These are phyloP conservation scores for Ovis canadensis DNA, from an alignment of 2,113 vertebrate species.

Conservation along the genomic window DNA sequence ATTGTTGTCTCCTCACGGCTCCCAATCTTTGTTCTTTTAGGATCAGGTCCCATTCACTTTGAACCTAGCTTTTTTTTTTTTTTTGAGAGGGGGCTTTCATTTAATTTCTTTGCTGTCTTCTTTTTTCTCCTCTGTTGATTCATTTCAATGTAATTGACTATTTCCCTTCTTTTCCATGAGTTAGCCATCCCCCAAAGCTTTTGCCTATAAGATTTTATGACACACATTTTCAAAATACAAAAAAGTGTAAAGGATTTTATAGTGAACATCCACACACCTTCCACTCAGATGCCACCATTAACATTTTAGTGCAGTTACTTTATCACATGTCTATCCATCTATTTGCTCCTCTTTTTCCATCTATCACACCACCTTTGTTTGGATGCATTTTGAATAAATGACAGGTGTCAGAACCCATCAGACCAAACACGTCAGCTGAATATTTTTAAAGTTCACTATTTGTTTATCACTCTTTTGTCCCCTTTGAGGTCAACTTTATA, in stretches of 20 bases:
- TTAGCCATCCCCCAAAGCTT: background rate
- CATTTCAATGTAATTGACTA: background rate
- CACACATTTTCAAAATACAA: background rate
- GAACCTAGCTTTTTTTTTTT: background rate
- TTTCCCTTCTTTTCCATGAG: background rate
- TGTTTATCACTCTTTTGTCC: background rate
- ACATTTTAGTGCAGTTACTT: background rate
- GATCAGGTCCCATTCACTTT: background rate
- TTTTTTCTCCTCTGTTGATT: background rate
- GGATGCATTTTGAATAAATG: background rate
- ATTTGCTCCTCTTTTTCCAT: background rate
- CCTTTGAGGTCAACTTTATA: background rate
- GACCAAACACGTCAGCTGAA: background rate
- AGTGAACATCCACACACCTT: background rate
- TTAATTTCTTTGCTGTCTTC: background rate
- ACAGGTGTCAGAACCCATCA: background rate
- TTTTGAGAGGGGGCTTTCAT: background rate
- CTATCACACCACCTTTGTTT: background rate
- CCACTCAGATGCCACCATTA: background rate
- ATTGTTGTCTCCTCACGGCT: background rate
- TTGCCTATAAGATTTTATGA: background rate
- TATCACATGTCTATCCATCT: background rate
- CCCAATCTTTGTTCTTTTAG: background rate
- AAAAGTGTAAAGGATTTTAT: background rate
- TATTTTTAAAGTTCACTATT: background rate